phyloP scores from a whole-genome alignment of 2,113 vertebrate species.

The Tychaedon coryphoeus region DNA sequence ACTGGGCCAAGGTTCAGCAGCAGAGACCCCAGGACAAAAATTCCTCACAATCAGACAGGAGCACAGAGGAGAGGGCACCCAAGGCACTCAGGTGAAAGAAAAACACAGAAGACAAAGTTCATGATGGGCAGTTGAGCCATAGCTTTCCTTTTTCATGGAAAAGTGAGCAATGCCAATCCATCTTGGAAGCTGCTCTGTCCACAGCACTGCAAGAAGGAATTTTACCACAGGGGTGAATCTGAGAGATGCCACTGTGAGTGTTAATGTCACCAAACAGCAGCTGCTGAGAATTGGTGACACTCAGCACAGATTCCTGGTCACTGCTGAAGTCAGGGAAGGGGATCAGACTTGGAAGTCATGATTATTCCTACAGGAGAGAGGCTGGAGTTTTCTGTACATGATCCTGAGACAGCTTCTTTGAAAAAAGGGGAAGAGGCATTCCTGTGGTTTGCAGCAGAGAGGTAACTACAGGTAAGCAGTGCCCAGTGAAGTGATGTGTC shows the following conservation, averaged over 20 bases:
- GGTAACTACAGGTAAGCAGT: neutral
- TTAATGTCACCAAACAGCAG: neutral
- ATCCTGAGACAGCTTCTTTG: neutral
- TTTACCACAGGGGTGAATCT: neutral
- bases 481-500: neutral
- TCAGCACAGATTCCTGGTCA: neutral
- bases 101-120: neutral
- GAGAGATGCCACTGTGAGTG: neutral
- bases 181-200: neutral
- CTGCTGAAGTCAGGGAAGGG: neutral
- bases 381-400: accelerated
- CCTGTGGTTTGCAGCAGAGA: neutral
- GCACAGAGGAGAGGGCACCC: neutral
- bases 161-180: neutral
- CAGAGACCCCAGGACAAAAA: neutral
- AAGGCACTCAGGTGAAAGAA: neutral
- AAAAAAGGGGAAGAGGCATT: neutral
- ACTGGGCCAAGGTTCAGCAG: neutral
- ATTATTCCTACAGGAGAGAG: neutral
- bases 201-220: neutral
- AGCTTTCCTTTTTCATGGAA: neutral
- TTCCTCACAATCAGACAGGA: neutral
- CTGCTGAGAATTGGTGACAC: accelerated
- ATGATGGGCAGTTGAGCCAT: accelerated
- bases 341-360: accelerated